Base-by-base conservation (phyloP, 1,140 invertebrate species). In the Ceratina calcarata region DNA sequence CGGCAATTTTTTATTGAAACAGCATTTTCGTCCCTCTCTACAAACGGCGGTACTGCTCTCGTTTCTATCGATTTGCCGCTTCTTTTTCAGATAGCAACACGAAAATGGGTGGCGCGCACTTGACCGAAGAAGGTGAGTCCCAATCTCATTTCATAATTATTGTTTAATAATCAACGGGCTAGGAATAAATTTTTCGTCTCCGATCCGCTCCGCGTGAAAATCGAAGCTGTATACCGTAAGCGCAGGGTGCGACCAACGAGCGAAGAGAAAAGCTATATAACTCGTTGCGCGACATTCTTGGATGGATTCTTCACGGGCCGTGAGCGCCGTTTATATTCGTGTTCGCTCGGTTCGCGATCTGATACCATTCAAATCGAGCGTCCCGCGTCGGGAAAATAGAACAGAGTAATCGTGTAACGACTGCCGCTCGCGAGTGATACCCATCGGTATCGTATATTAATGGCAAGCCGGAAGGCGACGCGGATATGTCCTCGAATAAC, bases 71-170 rank as follows among this genome's bases (percentile, higher is more conserved):
- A 10, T 45, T 45, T 45, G 3, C 37, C 37, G 37, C 10, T 70
- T 75, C 61, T 90, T 82, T 93, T 93, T 78, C 90, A 93, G 93
- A 89, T 73, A 92, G 90, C 73, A 86, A 89, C 81, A 89, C 91
- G 37, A 93, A 93, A 67, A 92, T 93, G 87, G 93, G 93, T 70
- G 93, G 93, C 37, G 92, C 92, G 22, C 93, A 94, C 83, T 87
- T 94, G 27, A 92, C 93, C 66, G 94, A 94, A 80, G 93, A 94
- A 93, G 94, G 94, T 94, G 87, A 92, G 93, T 88, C 58, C 15
- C n/a, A 4, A 62, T 4, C 8, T 57, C 64, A 66, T 75, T 74
- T 57, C 71, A 55, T 70, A 32, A 32, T 32, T 2, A 32, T 32
- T 32, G 37, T 45, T 10, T 10, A 10, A 10, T 45, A 45, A 45